Evolutionary conservation across 2,888 invertebrate species (phyloP), one percentile per base, ranked within the genome.

Genomic region (Dyspetes luteomarginatus): DNA sequence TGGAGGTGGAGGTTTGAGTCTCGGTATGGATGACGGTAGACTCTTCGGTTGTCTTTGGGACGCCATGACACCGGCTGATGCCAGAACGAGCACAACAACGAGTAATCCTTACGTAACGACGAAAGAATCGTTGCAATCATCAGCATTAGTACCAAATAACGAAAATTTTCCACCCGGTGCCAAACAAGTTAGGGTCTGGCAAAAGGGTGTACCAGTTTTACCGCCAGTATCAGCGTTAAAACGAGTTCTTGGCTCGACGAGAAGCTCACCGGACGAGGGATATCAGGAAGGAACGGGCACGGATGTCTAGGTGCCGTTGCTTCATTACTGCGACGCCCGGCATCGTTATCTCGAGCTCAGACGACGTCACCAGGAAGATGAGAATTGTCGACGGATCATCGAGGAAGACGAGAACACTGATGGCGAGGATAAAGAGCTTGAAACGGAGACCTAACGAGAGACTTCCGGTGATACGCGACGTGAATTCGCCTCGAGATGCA

Each of bases 211-310:
- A 82, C 97, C 97, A 81, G 97, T 97, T 76, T 93, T 97, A 89
- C 97, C 97, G 30, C 97, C 97, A 22, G 97, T 97, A 52, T 96
- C 96, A 78, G 96, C 97, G 83, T 94, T 97, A 84, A 97, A 97
- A 92, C 95, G 97, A 83, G 97, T 96, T 79, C 94, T 97, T 83
- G 96, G 95, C 86, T 96, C 95, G 92, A 96, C 95, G 88, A 95
- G 97, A 90, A 97, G 97, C 91, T 96, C 97, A 24, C 96, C 97
- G 50, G 98, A 98, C 90, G 97, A 98, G 92, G 97, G 97, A 82
- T 97, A 97, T 92, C 97, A 97, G 92, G 97, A 97, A 93, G 97
- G 97, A 89, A 97, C 97, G 92, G 97, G 97, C 86, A 97, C 97
- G 85, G 97, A 97, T 93, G 97, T 97, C 92, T 97, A 96, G 94